Conservation (phyloP, 1,140 invertebrate species). For the Coptotermes formosanus region DNA sequence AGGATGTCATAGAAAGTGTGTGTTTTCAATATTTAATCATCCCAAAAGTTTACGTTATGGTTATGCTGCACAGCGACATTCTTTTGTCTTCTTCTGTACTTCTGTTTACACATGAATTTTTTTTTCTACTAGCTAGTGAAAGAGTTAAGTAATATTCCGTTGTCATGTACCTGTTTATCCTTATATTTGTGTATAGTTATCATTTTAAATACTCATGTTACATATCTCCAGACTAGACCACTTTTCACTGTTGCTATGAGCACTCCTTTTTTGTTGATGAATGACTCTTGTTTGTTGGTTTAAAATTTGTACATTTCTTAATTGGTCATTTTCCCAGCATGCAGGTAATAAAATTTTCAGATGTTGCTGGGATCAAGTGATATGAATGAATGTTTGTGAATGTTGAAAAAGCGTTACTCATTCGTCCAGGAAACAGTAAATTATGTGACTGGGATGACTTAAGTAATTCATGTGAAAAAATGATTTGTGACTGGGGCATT, state of each 20-base stretch:
- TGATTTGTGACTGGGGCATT: background rate
- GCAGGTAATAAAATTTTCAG: background rate
- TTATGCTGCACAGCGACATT: background rate
- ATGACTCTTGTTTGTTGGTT: background rate
- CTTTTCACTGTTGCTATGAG: background rate
- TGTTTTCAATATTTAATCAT: background rate
- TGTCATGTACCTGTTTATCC: background rate
- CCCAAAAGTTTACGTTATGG: background rate
- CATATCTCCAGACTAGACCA: background rate
- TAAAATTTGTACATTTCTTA: background rate
- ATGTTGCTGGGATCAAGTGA: background rate
- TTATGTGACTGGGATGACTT: background rate
- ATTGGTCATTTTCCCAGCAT: background rate
- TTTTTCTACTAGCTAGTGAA: background rate
- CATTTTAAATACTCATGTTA: background rate
- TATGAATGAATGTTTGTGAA: constrained; percentile 4
- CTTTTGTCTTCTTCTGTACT: background rate
- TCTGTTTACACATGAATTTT: background rate
- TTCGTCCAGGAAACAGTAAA: background rate
- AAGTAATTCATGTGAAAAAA: background rate
- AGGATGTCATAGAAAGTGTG: background rate
- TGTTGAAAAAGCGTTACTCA: background rate
- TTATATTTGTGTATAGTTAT: background rate
- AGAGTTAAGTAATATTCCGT: background rate
- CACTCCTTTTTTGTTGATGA: background rate